A percentile compares a stretch with the other conserved stretches of the same genome.
Conservation (phyloP, 2,888 invertebrate genomes). For the Hydriomena furcata region DNA sequence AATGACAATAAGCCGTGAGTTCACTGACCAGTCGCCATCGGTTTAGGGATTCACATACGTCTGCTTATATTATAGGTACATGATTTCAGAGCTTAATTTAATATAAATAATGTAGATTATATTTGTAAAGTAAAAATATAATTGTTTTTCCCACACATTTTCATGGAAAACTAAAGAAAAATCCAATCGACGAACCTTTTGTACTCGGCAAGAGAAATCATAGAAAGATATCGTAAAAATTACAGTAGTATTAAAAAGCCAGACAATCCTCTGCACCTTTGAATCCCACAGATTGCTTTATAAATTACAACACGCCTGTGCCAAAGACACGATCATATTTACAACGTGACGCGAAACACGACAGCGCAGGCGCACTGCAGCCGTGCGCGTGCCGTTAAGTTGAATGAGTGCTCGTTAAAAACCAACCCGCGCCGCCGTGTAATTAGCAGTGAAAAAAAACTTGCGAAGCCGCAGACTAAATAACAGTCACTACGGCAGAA, state of each 20-base stretch:
- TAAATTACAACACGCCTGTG: slow-evolving; percentile 29
- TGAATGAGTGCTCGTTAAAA: slow-evolving; percentile 75
- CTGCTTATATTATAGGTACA: too few species aligned
- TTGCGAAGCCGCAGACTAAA: slow-evolving; percentile 15
- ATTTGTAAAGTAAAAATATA: too few species aligned
- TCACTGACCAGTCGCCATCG: background rate
- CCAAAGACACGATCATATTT: slow-evolving; percentile 45
- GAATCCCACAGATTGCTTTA: slow-evolving; percentile 9
- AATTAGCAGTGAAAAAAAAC: slow-evolving; percentile 67
- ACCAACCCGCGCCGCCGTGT: slow-evolving; percentile 67
- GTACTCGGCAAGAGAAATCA: too few species aligned
- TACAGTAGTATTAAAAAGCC: slow-evolving; percentile 1
- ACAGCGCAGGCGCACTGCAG: slow-evolving; percentile 34
- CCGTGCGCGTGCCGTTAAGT: slow-evolving; percentile 63
- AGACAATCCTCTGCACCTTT: slow-evolving; percentile 1
- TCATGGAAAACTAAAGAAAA: too few species aligned
- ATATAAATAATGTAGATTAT: too few species aligned
- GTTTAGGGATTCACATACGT: background rate
- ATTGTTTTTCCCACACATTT: too few species aligned
- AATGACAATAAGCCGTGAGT: slow-evolving; percentile 3
- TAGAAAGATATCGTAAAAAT: too few species aligned
- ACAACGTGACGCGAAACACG: slow-evolving; percentile 46
- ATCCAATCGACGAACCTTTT: too few species aligned
- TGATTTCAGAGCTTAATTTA: too few species aligned
- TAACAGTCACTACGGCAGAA: slow-evolving; percentile 1